Conservation (phyloP, 1,140 invertebrate genomes). For the Littorina saxatilis region DNA sequence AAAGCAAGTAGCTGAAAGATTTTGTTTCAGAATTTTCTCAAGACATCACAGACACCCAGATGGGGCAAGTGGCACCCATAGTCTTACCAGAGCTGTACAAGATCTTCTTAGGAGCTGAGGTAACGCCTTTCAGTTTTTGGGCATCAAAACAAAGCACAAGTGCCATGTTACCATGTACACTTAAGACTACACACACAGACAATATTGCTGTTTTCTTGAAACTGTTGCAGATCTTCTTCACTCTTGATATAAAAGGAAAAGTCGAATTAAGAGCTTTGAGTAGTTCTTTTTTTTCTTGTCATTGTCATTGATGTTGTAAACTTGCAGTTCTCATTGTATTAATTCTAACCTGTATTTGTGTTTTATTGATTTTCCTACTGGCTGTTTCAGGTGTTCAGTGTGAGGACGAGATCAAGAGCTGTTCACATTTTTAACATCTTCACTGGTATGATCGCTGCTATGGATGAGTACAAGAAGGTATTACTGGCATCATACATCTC, state of each 20-base stretch:
- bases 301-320: too few relatives aligned
- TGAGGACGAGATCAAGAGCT: slow-evolving; percentile 81
- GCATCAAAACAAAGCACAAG: too few relatives aligned
- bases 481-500: neutral
- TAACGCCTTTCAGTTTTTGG: slow-evolving; percentile 58
- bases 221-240: too few relatives aligned
- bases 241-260: too few relatives aligned
- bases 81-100: slow-evolving; percentile 87
- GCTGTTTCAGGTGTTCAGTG: slow-evolving; percentile 79
- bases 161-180: neutral
- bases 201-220: too few relatives aligned
- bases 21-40: slow-evolving; percentile 81
- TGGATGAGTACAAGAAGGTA: slow-evolving; percentile 79
- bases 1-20: too few relatives aligned
- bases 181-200: too few relatives aligned
- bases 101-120: slow-evolving; percentile 83
- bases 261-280: too few relatives aligned
- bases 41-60: slow-evolving; percentile 84
- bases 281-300: too few relatives aligned
- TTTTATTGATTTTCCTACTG: too few relatives aligned
- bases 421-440: slow-evolving; percentile 83
- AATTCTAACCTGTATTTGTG: too few relatives aligned
- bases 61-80: slow-evolving; percentile 84
- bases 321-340: too few relatives aligned
- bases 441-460: slow-evolving; percentile 79